Percentiles rank a stretch among this genome's conserved stretches.
phyloP scores from a whole-genome alignment of 1,140 invertebrate genomes.

The Calosoma granatense region DNA sequence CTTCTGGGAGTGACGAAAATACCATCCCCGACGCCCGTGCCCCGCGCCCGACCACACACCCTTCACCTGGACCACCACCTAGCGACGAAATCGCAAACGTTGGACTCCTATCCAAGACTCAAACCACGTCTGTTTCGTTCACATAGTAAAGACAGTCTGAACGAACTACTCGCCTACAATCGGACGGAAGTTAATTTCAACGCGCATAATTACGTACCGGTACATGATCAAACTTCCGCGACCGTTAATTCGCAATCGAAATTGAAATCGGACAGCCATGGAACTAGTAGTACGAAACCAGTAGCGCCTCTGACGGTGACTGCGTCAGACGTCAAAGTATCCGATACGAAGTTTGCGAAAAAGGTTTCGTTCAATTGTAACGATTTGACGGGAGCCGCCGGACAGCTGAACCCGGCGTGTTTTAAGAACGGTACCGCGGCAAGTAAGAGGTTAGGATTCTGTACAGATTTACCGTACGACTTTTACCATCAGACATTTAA shows the following conservation, averaged over 20 bases:
- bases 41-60: constrained; percentile 25
- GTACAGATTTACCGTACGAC: neutral
- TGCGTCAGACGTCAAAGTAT: too few relatives aligned
- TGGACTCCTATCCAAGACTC: neutral
- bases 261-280: too few relatives aligned
- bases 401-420: too few relatives aligned
- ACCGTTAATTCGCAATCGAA: too few relatives aligned
- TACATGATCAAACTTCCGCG: too few relatives aligned
- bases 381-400: neutral
- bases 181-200: neutral
- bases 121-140: neutral
- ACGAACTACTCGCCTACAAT: neutral
- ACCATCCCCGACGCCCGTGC: constrained; percentile 26
- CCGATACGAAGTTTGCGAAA: too few relatives aligned
- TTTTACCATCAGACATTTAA: neutral
- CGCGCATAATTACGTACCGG: too few relatives aligned
- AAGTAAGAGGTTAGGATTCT: neutral
- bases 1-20: constrained; percentile 31
- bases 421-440: neutral
- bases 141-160: neutral
- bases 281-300: too few relatives aligned
- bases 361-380: neutral
- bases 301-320: too few relatives aligned
- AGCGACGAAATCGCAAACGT: constrained; percentile 5
- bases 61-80: constrained; percentile 19